Evolutionary conservation across 2,113 vertebrate genomes (phyloP).

Genomic region (Cyanoderma ruficeps): DNA sequence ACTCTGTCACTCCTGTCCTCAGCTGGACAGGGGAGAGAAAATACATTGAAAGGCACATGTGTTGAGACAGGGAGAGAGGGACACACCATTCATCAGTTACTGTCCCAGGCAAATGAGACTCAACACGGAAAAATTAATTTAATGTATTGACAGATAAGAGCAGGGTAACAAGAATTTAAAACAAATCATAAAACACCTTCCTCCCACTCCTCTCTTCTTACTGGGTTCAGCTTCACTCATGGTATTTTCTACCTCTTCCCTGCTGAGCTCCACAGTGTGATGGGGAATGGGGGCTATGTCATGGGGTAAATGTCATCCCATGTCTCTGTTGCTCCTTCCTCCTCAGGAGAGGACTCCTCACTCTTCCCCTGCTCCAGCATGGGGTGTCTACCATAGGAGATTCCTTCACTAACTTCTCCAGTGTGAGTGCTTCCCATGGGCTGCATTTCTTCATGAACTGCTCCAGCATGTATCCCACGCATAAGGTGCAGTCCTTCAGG

Average conservation of each 20-base stretch:
- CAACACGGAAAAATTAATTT: fast-evolving
- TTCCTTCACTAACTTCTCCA: neutral
- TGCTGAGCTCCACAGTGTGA: neutral
- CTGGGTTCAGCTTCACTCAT: neutral
- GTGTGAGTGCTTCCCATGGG: neutral
- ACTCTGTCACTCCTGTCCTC: neutral
- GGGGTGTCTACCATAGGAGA: neutral
- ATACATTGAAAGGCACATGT: fast-evolving
- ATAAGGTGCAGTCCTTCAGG: neutral
- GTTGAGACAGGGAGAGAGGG: neutral
- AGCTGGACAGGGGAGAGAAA: neutral
- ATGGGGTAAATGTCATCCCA: neutral
- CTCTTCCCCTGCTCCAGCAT: neutral
- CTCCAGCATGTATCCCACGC: neutral
- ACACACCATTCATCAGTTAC: neutral
- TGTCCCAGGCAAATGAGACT: neutral
- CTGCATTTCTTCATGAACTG: neutral
- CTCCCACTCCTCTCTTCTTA: neutral
- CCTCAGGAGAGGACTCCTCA: neutral
- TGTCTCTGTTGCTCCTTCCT: neutral
- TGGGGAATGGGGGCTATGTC: neutral
- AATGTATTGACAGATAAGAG: neutral
- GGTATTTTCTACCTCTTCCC: neutral
- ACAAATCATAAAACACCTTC: neutral
- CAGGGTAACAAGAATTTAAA: neutral